phyloP scores from a whole-genome alignment of 2,888 invertebrate species.

The Diaphora mendica region DNA sequence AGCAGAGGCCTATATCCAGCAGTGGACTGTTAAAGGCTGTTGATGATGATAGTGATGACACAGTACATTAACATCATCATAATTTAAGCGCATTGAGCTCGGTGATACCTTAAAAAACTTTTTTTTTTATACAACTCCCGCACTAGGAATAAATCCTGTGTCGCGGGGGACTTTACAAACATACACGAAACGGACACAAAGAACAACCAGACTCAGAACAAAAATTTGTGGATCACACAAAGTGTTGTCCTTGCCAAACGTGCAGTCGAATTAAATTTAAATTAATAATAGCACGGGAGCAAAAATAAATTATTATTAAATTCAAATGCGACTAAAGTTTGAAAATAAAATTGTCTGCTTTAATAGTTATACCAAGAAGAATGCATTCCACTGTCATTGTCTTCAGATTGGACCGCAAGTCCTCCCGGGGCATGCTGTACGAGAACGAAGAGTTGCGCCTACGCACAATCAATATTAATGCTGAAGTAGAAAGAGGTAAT shows the following conservation, averaged over 20 bases:
- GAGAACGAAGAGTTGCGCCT: conserved; percentile 96
- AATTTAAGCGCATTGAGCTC: neutral
- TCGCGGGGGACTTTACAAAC: no score
- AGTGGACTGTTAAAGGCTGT: no score
- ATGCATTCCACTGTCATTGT: conserved; percentile 4
- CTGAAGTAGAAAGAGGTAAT: conserved; percentile 95
- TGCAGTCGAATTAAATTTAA: no score
- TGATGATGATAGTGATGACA: no score
- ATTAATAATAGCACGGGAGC: neutral
- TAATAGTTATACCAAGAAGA: neutral
- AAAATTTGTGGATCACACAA: no score
- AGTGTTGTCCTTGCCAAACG: no score
- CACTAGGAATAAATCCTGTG: no score
- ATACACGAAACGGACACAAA: no score
- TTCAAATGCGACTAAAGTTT: no score
- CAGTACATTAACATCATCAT: neutral
- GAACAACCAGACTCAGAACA: no score
- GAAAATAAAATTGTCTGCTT: neutral
- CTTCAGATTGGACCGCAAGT: conserved; percentile 93
- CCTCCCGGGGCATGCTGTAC: conserved; percentile 96
- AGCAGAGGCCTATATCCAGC: no score
- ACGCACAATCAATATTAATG: conserved; percentile 96
- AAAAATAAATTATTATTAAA: neutral
- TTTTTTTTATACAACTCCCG: no score
- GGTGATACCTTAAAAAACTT: neutral